A percentile compares a stretch with the other conserved stretches of the same genome.
These are phyloP conservation scores for Homalodisca vitripennis DNA, from an alignment of 1,140 invertebrate species.

Conservation along the genomic window DNA sequence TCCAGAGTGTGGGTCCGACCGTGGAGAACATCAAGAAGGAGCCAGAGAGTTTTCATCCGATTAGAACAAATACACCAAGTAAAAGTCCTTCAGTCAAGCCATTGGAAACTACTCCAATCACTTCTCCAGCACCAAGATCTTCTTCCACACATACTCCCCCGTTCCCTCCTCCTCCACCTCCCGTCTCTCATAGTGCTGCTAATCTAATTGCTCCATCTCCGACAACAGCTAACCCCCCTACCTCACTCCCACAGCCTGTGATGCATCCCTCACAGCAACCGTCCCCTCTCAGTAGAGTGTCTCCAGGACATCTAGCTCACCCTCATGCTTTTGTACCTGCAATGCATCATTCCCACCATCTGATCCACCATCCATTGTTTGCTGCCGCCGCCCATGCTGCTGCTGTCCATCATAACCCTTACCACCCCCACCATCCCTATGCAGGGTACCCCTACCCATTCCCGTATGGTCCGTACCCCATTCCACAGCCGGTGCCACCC, in stretches of 20 bases:
- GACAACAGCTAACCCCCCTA: conserved; percentile 51
- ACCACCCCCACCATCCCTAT: conserved; percentile 68
- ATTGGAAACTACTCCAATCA: conserved; percentile 49
- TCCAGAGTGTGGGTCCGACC: conserved; percentile 42
- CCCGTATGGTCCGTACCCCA: conserved; percentile 67
- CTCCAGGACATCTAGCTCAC: conserved; percentile 60
- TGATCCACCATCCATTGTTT: conserved; percentile 67
- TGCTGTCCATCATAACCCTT: conserved; percentile 48
- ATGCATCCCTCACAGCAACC: conserved; percentile 67
- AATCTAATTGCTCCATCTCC: conserved; percentile 47
- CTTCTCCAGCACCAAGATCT: conserved; percentile 37
- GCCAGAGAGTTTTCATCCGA: conserved; percentile 54
- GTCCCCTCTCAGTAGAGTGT: conserved; percentile 51
- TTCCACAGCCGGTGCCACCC: conserved; percentile 68
- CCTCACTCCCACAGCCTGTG: conserved; percentile 64
- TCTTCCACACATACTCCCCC: conserved; percentile 40
- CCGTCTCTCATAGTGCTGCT: conserved; percentile 37
- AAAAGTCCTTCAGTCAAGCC: conserved; percentile 49
- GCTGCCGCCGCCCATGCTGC: conserved; percentile 60
- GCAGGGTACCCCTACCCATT: conserved; percentile 61
- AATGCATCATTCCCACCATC: conserved; percentile 65
- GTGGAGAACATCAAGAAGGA: conserved; percentile 75
- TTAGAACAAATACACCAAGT: conserved; percentile 49
- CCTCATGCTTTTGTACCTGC: conserved; percentile 60
- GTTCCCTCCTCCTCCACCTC: conserved; percentile 39